phyloP scores from a whole-genome alignment of 2,113 vertebrate species.

The Girardinichthys multiradiatus region DNA sequence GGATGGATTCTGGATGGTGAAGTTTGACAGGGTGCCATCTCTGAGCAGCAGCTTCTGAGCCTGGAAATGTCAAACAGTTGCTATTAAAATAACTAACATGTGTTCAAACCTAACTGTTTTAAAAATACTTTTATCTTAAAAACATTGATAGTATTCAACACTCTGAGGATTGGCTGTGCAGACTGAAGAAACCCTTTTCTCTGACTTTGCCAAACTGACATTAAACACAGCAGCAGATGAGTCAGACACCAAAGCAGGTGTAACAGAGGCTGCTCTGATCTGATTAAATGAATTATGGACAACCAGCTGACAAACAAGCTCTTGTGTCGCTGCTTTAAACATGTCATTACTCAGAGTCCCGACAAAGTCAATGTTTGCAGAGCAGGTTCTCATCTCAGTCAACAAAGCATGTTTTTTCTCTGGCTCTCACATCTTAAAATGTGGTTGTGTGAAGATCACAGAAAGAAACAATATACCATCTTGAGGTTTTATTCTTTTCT shows the following conservation, averaged over 20 bases:
- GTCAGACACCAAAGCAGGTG: slow-evolving; percentile 62
- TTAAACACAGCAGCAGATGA: slow-evolving; percentile 14
- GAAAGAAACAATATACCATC: not conserved
- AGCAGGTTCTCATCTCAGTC: slow-evolving; percentile 9
- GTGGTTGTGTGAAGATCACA: not conserved
- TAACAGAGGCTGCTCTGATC: slow-evolving; percentile 32
- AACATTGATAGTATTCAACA: not conserved
- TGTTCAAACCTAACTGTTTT: not conserved
- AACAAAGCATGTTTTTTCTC: not conserved
- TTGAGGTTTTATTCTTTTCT: not conserved
- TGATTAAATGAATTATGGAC: slow-evolving; percentile 73
- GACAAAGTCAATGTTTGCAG: slow-evolving; percentile 30
- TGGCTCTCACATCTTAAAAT: not conserved
- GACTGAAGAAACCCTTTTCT: slow-evolving; percentile 33
- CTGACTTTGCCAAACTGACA: not conserved
- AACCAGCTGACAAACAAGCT: slow-evolving; percentile 61
- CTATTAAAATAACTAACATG: not conserved
- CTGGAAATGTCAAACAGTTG: slow-evolving; percentile 51
- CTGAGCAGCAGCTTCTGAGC: slow-evolving; percentile 80
- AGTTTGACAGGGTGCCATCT: slow-evolving; percentile 82
- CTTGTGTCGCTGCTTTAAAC: slow-evolving; percentile 75
- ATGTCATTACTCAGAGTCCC: slow-evolving; percentile 72
- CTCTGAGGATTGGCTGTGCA: not conserved
- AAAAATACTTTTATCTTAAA: too few species aligned
- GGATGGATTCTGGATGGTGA: slow-evolving; percentile 85